Conservation (phyloP, 1,140 invertebrate genomes). For the Penaeus chinensis region DNA sequence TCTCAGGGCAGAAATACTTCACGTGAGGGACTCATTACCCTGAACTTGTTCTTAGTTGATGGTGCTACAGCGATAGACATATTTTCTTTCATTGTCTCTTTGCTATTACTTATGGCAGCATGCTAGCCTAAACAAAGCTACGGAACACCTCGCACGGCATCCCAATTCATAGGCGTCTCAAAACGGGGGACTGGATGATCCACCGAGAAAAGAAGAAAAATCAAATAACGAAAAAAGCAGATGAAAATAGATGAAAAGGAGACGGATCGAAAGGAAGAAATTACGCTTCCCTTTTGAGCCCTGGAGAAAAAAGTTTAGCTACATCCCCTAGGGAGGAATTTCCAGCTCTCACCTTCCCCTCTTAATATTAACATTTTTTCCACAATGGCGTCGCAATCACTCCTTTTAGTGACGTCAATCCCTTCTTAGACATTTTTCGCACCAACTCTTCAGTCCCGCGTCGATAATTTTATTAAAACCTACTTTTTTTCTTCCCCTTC, state of each 20-base stretch:
- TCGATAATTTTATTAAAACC: slow-evolving; percentile 58
- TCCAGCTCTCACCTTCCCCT: slow-evolving; percentile 10
- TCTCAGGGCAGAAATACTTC: no score
- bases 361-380: slow-evolving; percentile 59
- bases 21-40: no score
- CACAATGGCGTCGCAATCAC: slow-evolving; percentile 56
- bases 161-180: no score
- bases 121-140: no score
- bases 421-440: slow-evolving; percentile 42
- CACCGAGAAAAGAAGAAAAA: no score
- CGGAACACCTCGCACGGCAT: no score
- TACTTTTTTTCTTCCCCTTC: slow-evolving; percentile 29
- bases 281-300: no score
- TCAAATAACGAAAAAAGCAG: neutral
- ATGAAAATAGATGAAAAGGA: neutral
- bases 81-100: no score
- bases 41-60: no score
- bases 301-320: neutral
- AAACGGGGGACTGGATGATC: no score
- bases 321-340: slow-evolving; percentile 8
- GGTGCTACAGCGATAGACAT: no score
- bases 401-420: slow-evolving; percentile 24
- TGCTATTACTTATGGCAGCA: no score
- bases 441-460: slow-evolving; percentile 55
- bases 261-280: neutral